A percentile compares a stretch with the other conserved stretches of the same genome.
Conservation (phyloP, 1,140 invertebrate species). For the Drosophila sp. region DNA sequence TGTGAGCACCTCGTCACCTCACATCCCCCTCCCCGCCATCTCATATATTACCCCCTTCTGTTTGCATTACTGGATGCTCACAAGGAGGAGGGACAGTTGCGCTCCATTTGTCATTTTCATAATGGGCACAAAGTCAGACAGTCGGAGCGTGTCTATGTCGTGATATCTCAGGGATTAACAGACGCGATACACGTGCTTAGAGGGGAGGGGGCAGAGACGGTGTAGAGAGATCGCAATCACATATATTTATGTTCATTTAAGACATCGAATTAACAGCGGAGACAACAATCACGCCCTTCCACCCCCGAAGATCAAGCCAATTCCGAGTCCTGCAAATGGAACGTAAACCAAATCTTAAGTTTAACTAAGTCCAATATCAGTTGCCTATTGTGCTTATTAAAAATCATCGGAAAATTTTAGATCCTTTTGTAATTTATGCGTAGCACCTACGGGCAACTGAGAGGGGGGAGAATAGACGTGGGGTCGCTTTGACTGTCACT, state of each 20-base stretch:
- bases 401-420: conserved; percentile 32
- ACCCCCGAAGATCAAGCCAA: background rate
- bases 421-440: conserved; percentile 60
- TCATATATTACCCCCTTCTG: conserved; percentile 47
- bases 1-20: conserved; percentile 4
- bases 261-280: conserved; percentile 45
- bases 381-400: conserved; percentile 31
- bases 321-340: conserved; percentile 51
- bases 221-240: conserved; percentile 58
- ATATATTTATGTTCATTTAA: conserved; percentile 74
- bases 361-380: conserved; percentile 17
- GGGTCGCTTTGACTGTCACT: conserved; percentile 54
- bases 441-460: conserved; percentile 28
- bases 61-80: background rate
- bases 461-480: background rate
- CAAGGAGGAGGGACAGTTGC: conserved; percentile 54
- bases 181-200: conserved; percentile 56
- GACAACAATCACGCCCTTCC: conserved; percentile 13
- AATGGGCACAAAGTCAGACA: conserved; percentile 57
- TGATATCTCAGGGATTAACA: conserved; percentile 65
- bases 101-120: conserved; percentile 77
- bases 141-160: conserved; percentile 58
- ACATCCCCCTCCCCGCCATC: background rate
- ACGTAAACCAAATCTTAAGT: conserved; percentile 72
- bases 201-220: background rate